A percentile compares a stretch with the other conserved stretches of the same genome.
phyloP scores from a whole-genome alignment of 2,113 vertebrate genomes.

The Albula glossodonta region DNA sequence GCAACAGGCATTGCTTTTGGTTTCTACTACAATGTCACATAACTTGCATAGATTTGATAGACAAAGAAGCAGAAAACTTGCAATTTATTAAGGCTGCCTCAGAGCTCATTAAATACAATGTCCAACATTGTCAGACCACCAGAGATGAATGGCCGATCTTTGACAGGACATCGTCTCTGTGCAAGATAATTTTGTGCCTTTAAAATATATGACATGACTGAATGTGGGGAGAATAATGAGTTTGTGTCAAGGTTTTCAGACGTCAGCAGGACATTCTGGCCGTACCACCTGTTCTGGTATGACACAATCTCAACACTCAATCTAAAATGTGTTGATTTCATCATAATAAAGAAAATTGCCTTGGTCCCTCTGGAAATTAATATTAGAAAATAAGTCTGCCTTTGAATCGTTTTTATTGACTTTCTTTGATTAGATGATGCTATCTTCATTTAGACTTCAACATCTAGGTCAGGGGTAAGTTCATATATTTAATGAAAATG shows the following conservation, averaged over 20 bases:
- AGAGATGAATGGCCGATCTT: neutral
- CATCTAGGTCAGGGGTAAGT: conserved; percentile 25
- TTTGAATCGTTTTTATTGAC: conserved; percentile 67
- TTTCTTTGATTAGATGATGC: conserved; percentile 63
- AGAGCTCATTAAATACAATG: conserved; percentile 7
- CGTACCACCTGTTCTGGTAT: conserved; percentile 59
- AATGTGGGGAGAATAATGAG: neutral
- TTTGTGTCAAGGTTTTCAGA: conserved; percentile 50
- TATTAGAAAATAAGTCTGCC: conserved; percentile 65
- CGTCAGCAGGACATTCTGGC: conserved; percentile 57
- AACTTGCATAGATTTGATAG: neutral
- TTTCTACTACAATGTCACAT: neutral
- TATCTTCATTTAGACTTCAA: conserved; percentile 50
- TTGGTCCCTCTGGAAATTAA: conserved; percentile 74
- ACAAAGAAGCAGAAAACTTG: neutral
- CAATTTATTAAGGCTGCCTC: neutral
- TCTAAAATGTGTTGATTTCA: conserved; percentile 72
- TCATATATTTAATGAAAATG: conserved; percentile 29
- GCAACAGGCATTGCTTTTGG: neutral
- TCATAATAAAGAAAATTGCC: conserved; percentile 73
- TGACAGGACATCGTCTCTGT: neutral
- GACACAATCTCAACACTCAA: conserved; percentile 70
- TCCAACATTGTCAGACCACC: neutral
- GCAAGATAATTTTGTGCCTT: neutral
- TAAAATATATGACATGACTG: neutral